A percentile compares a stretch with the other conserved stretches of the same genome.
Conservation (phyloP, 2,888 invertebrate genomes). For the Bellardia pandia region DNA sequence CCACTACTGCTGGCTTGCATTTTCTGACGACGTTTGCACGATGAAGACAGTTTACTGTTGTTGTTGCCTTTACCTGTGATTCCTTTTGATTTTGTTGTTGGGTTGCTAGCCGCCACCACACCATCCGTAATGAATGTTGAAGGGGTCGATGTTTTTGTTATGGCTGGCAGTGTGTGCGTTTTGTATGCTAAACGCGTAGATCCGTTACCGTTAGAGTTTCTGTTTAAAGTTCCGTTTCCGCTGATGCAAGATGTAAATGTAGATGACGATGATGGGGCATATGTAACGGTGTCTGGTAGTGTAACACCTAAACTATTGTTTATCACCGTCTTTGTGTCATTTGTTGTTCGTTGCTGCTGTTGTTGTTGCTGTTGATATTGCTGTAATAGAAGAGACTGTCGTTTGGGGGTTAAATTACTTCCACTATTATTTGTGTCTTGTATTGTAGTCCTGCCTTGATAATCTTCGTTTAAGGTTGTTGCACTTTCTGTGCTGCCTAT, state of each 20-base stretch:
- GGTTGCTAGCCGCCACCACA: constrained; percentile 35
- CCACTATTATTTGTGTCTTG: constrained; percentile 52
- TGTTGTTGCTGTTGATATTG: constrained; percentile 51
- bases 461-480: constrained; percentile 70
- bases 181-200: constrained; percentile 57
- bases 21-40: constrained; percentile 68
- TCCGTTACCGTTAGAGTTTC: constrained; percentile 55
- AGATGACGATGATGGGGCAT: constrained; percentile 51
- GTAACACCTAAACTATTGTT: constrained; percentile 62
- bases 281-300: constrained; percentile 59
- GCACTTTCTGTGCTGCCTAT: constrained; percentile 62
- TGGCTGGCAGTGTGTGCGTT: constrained; percentile 65
- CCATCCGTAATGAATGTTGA: constrained; percentile 64
- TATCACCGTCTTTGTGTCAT: constrained; percentile 68
- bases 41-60: constrained; percentile 58
- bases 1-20: constrained; percentile 71
- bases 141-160: constrained; percentile 37
- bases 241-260: constrained; percentile 44
- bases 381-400: constrained; percentile 43
- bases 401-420: constrained; percentile 61
- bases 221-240: constrained; percentile 66
- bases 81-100: constrained; percentile 31
- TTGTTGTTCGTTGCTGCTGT: constrained; percentile 44
- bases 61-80: constrained; percentile 14
- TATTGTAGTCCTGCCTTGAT: constrained; percentile 36